Percentiles rank a stretch among this genome's conserved stretches.
Evolutionary conservation across 2,797 vertebrate species (phyloP).

Genomic region (Falco biarmicus): DNA sequence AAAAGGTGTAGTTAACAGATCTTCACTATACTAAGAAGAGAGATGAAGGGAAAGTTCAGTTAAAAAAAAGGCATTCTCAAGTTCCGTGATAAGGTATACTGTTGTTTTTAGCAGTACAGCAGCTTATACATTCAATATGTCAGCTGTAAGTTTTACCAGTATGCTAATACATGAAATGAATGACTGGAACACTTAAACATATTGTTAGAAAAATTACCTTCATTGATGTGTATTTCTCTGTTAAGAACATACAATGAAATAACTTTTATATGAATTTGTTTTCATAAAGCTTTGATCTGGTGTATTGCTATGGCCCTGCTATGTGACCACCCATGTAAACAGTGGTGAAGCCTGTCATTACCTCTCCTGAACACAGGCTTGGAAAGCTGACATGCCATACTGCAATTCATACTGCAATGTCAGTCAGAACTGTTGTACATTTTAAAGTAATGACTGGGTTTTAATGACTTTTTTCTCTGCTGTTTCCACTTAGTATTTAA

Average conservation of each 20-base stretch:
- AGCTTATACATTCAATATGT: neutral
- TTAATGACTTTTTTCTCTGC: neutral
- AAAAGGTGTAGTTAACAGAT: neutral
- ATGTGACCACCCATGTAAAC: neutral
- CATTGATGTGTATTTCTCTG: neutral
- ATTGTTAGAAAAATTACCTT: neutral
- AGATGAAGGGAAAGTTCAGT: neutral
- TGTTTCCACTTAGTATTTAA: neutral
- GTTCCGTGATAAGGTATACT: neutral
- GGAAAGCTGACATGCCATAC: neutral
- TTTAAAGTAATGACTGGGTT: neutral
- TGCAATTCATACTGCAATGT: neutral
- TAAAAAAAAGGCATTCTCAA: neutral
- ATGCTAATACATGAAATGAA: neutral
- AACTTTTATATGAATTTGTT: neutral
- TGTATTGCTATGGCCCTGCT: accelerated
- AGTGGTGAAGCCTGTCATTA: neutral
- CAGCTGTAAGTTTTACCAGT: neutral
- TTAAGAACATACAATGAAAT: neutral
- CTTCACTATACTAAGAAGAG: neutral
- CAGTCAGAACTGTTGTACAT: neutral
- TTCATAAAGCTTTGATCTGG: neutral
- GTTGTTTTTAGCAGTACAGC: neutral
- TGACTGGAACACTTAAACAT: neutral
- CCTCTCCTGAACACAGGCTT: neutral